Evolutionary conservation across 1,140 invertebrate species (phyloP), one percentile per base, ranked within the genome.

Genomic region (Zaprionus taronus): DNA sequence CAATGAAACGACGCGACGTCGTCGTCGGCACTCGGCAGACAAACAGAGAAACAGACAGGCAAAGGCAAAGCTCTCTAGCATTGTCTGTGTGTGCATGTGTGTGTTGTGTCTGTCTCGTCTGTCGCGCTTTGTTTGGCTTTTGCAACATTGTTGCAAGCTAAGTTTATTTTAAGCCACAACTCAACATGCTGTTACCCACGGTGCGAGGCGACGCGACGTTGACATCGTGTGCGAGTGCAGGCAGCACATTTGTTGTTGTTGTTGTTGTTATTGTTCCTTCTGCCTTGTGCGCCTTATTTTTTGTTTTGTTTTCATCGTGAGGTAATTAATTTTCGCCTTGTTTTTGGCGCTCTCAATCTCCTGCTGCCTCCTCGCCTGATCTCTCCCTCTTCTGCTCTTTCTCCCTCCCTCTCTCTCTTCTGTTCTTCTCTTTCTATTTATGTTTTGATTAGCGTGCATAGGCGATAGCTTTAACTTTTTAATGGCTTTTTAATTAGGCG

Each of bases 401-500:
- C 20, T 55, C 38, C 14, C 22, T 41, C 20, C 38, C 11, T 82
- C 49, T 63, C 14, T 58, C 24, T 62, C 20, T 55, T 26, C 38
- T 68, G 20, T 47, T 5, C 9, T 4, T 66, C 49, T 67, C 17
- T 61, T 15, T 44, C 36, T 51, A 12, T 87, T 81, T 83, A 76
- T 87, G 71, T 89, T 83, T 89, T 86, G 85, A 86, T 86, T 80
- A 85, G 76, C 79, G 72, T 85, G 79, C 82, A 76, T 85, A 75
- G 78, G 67, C 70, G 77, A 74, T 75, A 51, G 84, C 74, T 79
- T 87, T 83, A 84, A 83, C 70, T 67, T 89, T 89, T 83, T 89
- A 87, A 87, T 87, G 84, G 81, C 64, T 87, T 87, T 87, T 89
- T 87, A 87, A 87, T 87, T 89, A 83, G 84, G 68, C 81, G 80